Evolutionary conservation across 1,140 invertebrate species (phyloP), one percentile per base, ranked within the genome.

Genomic region (Drosophila lacertosa): DNA sequence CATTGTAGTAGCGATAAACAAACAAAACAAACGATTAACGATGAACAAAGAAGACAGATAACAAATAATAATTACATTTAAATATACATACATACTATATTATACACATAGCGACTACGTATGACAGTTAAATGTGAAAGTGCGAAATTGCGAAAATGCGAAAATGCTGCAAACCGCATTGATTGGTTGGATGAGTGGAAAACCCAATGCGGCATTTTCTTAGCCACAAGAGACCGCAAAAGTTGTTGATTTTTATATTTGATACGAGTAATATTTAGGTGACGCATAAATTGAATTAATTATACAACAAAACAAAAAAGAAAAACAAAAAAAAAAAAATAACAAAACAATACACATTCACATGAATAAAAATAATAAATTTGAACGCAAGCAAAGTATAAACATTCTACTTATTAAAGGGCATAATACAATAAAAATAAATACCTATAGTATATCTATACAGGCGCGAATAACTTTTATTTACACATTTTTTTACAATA

Each of bases 181-280:
- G 20, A 35, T 7, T 7, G 32, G 51, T 15, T 50, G 20, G 20
- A 47, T 42, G 66, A 47, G 54, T 35, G 40, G 51, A 73, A 82
- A 45, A 65, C 62, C 62, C 68, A 83, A 67, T n/a, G 48, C 67
- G 66, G 54, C 72, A 80, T 83, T 88, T 82, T 89, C 69, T 72
- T 72, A 73, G 83, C 78, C 70, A 89, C 69, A 74, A 44, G 74
- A 77, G 72, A 78, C 69, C 76, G 78, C 83, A 68, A 83, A 89
- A 68, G 76, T 91, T 91, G 89, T 91, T 91, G 89, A 89, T 91
- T 91, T 91, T 91, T 91, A 91, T 91, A 91, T 91, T 91, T 91
- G 90, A 91, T 91, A 91, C 90, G 90, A 91, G 74, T 91, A 84
- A 91, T 88, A 88, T 88, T 88, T 88, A 88, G 82, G 82, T 72